A percentile compares a stretch with the other conserved stretches of the same genome.
Evolutionary conservation across 1,140 invertebrate species (phyloP).

Genomic region (Drosophila takahashii): DNA sequence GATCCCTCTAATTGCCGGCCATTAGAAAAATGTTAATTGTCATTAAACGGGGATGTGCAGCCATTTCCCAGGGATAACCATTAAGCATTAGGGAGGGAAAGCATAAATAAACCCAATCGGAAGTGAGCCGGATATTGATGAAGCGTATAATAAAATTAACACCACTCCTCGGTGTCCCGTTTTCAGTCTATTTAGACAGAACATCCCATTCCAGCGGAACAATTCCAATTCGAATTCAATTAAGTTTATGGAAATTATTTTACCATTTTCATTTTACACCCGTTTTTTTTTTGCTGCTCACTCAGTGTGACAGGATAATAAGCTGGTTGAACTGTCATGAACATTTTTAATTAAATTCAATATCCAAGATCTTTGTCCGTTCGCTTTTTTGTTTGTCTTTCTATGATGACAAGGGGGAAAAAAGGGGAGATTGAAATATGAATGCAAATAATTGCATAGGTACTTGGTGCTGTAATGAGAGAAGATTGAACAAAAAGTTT

Average conservation of each 20-base stretch:
- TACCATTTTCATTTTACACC: constrained; percentile 32
- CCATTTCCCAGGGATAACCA: constrained; percentile 8
- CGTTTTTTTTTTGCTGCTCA: not conserved
- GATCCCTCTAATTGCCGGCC: constrained; percentile 65
- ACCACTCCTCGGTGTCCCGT: constrained; percentile 7
- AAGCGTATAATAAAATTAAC: constrained; percentile 32
- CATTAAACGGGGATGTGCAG: constrained; percentile 36
- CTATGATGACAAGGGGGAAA: constrained; percentile 19
- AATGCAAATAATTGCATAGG: constrained; percentile 67
- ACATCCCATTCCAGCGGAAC: constrained; percentile 29
- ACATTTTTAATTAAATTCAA: constrained; percentile 76
- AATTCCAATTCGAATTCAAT: constrained; percentile 54
- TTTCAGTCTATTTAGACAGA: constrained; percentile 23
- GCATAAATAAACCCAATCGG: constrained; percentile 9
- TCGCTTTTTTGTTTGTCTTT: constrained; percentile 45
- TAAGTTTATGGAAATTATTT: constrained; percentile 40
- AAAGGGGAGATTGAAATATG: constrained; percentile 36
- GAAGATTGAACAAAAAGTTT: constrained; percentile 3
- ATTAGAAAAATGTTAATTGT: constrained; percentile 81
- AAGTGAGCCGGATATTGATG: constrained; percentile 10
- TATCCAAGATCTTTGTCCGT: constrained; percentile 29
- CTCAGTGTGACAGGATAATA: constrained; percentile 37
- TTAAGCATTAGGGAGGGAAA: not conserved
- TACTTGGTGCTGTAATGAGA: constrained; percentile 20
- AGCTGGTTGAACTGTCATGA: constrained; percentile 44